These are phyloP conservation scores for Auanema freiburgensis DNA, from an alignment of 2,888 invertebrate genomes.

Conservation along the genomic window DNA sequence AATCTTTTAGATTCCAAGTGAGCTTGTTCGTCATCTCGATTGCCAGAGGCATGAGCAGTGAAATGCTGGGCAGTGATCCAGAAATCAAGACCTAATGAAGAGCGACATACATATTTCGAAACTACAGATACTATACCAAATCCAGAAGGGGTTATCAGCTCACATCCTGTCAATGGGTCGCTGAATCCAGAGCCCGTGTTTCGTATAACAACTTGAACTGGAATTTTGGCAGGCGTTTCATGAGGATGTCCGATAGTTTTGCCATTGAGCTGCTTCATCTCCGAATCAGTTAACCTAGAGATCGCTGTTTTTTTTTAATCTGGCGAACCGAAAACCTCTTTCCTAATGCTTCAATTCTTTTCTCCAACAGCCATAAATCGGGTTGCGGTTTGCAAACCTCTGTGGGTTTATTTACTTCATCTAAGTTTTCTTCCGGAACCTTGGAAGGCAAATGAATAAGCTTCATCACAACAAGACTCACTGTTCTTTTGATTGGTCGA, in stretches of 20 bases:
- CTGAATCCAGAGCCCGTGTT: constrained; percentile 19
- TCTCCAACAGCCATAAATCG: constrained; percentile 8
- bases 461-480: constrained; percentile 10
- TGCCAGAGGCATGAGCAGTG: constrained; percentile 48
- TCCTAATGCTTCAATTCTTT: constrained; percentile 9
- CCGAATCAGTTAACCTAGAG: constrained; percentile 16
- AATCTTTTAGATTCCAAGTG: constrained; percentile 41
- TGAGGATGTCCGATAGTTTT: constrained; percentile 21
- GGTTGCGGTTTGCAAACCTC: constrained; percentile 1
- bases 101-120: too few species aligned
- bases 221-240: constrained; percentile 33
- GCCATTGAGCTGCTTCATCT: constrained; percentile 23
- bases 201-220: constrained; percentile 31
- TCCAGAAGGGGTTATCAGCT: constrained; percentile 38
- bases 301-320: not conserved
- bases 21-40: constrained; percentile 45
- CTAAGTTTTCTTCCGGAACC: not conserved
- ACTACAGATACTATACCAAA: constrained; percentile 26
- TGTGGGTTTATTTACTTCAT: not conserved
- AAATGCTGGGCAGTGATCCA: constrained; percentile 53
- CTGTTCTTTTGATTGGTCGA: constrained; percentile 17
- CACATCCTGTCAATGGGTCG: constrained; percentile 32
- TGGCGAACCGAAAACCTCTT: constrained; percentile 9
- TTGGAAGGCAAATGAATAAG: not conserved
- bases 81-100: constrained; percentile 38